Conservation (phyloP, 2,113 vertebrate species). For the Enhydra lutris region DNA sequence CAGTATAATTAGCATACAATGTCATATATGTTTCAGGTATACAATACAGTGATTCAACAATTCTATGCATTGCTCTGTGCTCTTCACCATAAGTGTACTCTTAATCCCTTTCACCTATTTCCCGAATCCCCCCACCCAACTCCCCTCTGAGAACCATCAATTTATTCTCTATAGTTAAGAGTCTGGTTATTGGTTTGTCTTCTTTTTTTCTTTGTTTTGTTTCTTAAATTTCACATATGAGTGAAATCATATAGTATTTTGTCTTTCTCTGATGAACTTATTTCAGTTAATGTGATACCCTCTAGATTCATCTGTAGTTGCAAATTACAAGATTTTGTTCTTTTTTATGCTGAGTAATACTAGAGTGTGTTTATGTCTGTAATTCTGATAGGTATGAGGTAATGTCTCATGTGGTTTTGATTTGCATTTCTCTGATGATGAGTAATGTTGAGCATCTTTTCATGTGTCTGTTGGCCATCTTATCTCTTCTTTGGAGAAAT, state of each 20-base stretch:
- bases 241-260: neutral
- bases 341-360: neutral
- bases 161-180: neutral
- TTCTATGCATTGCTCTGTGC: neutral
- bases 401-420: neutral
- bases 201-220: neutral
- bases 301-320: neutral
- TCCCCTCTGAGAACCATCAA: neutral
- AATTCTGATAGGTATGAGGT: too few relatives aligned
- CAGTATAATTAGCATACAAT: neutral
- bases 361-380: neutral
- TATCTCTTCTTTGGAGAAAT: too few relatives aligned
- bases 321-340: neutral
- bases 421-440: neutral
- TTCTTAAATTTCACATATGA: neutral
- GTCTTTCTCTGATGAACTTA: neutral
- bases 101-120: neutral
- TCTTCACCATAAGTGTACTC: neutral
- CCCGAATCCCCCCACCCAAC: neutral
- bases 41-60: neutral
- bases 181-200: neutral
- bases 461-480: too few relatives aligned
- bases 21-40: neutral
- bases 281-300: neutral
- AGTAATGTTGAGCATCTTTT: neutral